phyloP scores from a whole-genome alignment of 2,113 vertebrate genomes.

The Limanda limanda region DNA sequence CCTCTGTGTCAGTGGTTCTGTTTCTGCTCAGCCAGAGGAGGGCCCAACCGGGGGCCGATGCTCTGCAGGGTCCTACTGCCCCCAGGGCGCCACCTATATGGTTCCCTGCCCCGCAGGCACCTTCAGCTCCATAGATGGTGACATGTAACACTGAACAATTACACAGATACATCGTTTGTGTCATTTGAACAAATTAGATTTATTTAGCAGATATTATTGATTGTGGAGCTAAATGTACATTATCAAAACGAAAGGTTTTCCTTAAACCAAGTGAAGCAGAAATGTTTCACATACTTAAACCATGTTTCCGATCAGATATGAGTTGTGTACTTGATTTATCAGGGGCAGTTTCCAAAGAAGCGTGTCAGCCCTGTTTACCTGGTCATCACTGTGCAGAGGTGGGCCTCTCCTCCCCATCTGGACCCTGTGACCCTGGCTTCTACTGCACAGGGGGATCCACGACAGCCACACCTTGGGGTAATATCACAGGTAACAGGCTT shows the following conservation, averaged over 20 bases:
- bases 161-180: slow-evolving; percentile 17
- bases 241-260: background rate
- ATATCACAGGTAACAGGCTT: slow-evolving; percentile 57
- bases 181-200: slow-evolving; percentile 29
- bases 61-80: slow-evolving; percentile 85
- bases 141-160: slow-evolving; percentile 30
- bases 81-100: slow-evolving; percentile 80
- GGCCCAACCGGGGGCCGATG: slow-evolving; percentile 81
- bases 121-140: slow-evolving; percentile 81
- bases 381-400: slow-evolving; percentile 78
- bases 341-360: slow-evolving; percentile 75
- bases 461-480: slow-evolving; percentile 73
- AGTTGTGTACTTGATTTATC: slow-evolving; percentile 15
- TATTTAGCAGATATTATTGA: background rate
- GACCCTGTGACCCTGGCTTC: slow-evolving; percentile 83
- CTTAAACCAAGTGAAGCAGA: background rate
- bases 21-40: slow-evolving; percentile 75
- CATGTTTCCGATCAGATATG: background rate
- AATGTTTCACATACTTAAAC: background rate
- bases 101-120: slow-evolving; percentile 85
- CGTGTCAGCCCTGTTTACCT: slow-evolving; percentile 77
- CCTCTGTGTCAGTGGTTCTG: slow-evolving; percentile 78
- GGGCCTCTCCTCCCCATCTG: slow-evolving; percentile 84
- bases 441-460: slow-evolving; percentile 84
- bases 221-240: background rate